A percentile compares a stretch with the other conserved stretches of the same genome.
phyloP scores from a whole-genome alignment of 2,888 invertebrate genomes.

The Acleris laterana region DNA sequence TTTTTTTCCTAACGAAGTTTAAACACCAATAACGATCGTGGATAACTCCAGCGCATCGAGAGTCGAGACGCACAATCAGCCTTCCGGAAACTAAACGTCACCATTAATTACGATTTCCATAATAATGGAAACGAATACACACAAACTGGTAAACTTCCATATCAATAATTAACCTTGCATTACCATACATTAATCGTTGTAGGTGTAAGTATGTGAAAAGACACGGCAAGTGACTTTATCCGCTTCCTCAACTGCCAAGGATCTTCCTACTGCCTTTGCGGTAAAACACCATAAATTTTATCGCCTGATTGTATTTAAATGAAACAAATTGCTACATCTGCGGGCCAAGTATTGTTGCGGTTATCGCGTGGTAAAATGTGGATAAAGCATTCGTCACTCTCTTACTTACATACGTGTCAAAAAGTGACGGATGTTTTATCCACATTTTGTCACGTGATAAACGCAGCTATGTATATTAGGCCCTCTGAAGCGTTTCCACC shows the following conservation, averaged over 20 bases:
- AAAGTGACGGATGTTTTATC: no score
- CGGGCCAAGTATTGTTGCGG: no score
- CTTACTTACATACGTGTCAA: no score
- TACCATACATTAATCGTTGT: slow-evolving; percentile 28
- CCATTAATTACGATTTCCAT: background rate
- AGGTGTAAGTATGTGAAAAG: slow-evolving; percentile 9
- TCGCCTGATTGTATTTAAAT: slow-evolving; percentile 6
- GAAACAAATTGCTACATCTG: slow-evolving; percentile 1
- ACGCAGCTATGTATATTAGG: no score
- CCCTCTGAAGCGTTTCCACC: no score
- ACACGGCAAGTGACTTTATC: slow-evolving; percentile 20
- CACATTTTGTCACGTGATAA: no score
- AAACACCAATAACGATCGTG: no score
- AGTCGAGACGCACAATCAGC: no score
- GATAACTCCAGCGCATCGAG: no score
- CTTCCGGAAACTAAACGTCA: background rate
- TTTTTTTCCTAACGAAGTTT: no score
- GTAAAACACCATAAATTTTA: slow-evolving; percentile 19
- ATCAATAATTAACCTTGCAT: slow-evolving; percentile 25
- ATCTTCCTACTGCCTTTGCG: slow-evolving; percentile 44
- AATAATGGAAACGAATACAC: background rate
- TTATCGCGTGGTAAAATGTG: no score
- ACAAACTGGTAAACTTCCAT: slow-evolving; percentile 10
- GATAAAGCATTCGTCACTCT: no score
- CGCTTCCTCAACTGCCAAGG: slow-evolving; percentile 49